A percentile compares a stretch with the other conserved stretches of the same genome.
Conservation (phyloP, 2,797 vertebrate species). For the Helicolenus hilgendorfi region DNA sequence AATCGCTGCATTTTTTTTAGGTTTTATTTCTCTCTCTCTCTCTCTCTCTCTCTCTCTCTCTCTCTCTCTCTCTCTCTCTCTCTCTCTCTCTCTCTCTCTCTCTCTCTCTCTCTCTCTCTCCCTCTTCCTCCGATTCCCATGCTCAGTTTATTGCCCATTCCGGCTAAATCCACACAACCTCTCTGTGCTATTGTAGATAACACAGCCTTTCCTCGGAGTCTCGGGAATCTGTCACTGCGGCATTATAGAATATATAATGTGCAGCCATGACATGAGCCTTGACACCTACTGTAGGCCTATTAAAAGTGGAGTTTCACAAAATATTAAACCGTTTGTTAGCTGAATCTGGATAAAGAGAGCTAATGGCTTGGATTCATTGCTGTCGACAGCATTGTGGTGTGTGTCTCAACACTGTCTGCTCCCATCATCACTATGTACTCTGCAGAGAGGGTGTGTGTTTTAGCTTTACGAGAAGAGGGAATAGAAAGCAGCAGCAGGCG, state of each 20-base stretch:
- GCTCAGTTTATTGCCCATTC: conserved; percentile 66
- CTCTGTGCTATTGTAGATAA: conserved; percentile 76
- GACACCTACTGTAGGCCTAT: conserved; percentile 62
- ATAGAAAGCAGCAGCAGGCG: conserved; percentile 6
- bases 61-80: not conserved
- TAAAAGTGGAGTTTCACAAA: conserved; percentile 24
- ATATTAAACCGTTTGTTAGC: conserved; percentile 37
- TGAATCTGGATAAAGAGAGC: conserved; percentile 39
- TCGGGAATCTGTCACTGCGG: conserved; percentile 57
- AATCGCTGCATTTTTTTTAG: conserved; percentile 58
- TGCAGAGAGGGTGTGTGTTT: conserved; percentile 14
- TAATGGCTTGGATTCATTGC: conserved; percentile 50
- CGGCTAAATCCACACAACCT: conserved; percentile 65
- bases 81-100: not conserved
- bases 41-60: not conserved
- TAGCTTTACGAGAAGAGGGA: conserved; percentile 22
- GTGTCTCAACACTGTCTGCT: conserved; percentile 29
- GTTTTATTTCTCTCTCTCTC: conserved; percentile 21
- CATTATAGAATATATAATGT: conserved; percentile 61
- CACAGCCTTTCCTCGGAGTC: conserved; percentile 57
- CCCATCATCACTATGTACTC: conserved; percentile 46
- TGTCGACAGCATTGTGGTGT: not conserved
- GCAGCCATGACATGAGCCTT: conserved; percentile 59
- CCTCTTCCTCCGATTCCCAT: not conserved
- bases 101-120: not conserved